phyloP scores from a whole-genome alignment of 2,888 invertebrate genomes.

The Biston betularia region DNA sequence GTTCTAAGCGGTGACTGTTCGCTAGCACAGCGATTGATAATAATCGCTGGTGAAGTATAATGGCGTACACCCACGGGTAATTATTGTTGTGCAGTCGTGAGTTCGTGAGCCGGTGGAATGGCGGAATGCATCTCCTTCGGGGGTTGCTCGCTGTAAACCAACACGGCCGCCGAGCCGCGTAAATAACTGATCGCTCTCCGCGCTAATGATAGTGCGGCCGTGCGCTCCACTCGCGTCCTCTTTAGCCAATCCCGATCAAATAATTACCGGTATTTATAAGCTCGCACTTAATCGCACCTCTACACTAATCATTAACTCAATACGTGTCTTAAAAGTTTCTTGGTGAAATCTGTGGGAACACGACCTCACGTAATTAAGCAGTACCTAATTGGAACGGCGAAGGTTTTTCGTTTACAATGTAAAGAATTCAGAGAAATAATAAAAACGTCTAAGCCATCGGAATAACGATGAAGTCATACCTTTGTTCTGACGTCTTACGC shows the following conservation, averaged over 20 bases:
- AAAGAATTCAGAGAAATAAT: constrained; percentile 64
- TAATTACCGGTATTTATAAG: constrained; percentile 83
- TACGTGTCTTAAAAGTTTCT: constrained; percentile 67
- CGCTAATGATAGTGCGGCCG: constrained; percentile 84
- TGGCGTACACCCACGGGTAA: constrained; percentile 87
- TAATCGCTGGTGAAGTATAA: constrained; percentile 86
- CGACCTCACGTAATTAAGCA: constrained; percentile 64
- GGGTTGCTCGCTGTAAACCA: constrained; percentile 84
- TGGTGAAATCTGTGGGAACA: constrained; percentile 69
- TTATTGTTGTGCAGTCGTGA: constrained; percentile 86
- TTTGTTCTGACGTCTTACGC: constrained; percentile 70
- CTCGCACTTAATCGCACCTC: constrained; percentile 74
- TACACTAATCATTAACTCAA: constrained; percentile 66
- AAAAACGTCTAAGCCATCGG: constrained; percentile 66
- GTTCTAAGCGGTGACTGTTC: constrained; percentile 83
- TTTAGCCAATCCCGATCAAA: constrained; percentile 80
- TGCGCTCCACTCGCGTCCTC: constrained; percentile 69
- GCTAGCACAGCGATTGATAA: constrained; percentile 84
- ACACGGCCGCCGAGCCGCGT: constrained; percentile 78
- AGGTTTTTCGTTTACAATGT: constrained; percentile 46
- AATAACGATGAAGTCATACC: constrained; percentile 81
- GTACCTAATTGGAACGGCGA: constrained; percentile 58
- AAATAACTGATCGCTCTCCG: constrained; percentile 84
- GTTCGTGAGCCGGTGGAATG: constrained; percentile 83
- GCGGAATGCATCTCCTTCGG: constrained; percentile 86